Evolutionary conservation across 2,888 invertebrate genomes (phyloP), one percentile per base, ranked within the genome.

Genomic region (Sthenelais limicola): DNA sequence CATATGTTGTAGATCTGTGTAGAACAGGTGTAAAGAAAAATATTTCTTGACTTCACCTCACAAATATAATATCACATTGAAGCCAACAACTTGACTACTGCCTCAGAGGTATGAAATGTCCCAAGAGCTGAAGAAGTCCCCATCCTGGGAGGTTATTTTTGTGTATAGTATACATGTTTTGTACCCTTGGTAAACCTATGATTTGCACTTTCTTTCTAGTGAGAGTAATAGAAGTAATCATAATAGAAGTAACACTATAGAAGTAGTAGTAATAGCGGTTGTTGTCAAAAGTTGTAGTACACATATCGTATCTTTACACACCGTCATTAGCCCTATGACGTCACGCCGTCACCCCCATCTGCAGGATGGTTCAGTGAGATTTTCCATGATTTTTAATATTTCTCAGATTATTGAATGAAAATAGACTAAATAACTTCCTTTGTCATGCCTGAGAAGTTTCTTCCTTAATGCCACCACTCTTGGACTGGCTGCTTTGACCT

Each of bases 21-120:
- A 58, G 32, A 58, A 58, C 58, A 58, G 58, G 58, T 38, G 43
- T 62, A 35, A 62, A 62, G 62, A 62, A 62, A n/a, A 62, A 62
- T 62, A 62, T 35, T 62, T 62, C 62, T 28, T 62, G 62, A 62
- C 62, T 62, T 62, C 62, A 38, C 43, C 62, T 62, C 62, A 62
- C 62, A 38, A 62, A 62, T 62, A 62, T 62, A 62, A 62, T 62
- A 62, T 62, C 62, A 62, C 62, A 62, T 62, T 62, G 62, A 62
- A 62, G 62, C 62, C 62, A 62, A 62, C 35, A 62, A 62, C 62
- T 43, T 62, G 62, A 62, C 62, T 62, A 62, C 26, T 62, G 62
- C 62, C 62, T 35, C 62, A 62, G 62, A 62, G 62, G 62, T 62
- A 62, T 62, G 38, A 38, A 38, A 38, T 35, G 35, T 62, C 62